Conservation (phyloP, 2,113 vertebrate genomes). For the Gambusia affinis region DNA sequence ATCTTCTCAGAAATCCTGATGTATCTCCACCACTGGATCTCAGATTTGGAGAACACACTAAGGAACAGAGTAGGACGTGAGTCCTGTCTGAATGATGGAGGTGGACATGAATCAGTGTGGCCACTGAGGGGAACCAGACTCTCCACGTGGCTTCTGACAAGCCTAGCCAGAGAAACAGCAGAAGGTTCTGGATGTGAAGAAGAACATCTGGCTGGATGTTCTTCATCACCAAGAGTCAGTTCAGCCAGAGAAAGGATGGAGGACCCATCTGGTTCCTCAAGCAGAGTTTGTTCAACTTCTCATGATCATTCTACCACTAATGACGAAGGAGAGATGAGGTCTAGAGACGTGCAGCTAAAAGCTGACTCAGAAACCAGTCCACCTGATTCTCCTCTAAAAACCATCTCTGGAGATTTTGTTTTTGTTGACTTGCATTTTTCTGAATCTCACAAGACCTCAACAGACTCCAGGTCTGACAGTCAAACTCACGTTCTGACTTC, state of each 20-base stretch:
- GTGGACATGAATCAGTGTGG: background rate
- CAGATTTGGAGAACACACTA: slow-evolving; percentile 15
- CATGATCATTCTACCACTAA: background rate
- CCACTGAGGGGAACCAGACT: background rate
- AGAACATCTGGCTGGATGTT: background rate
- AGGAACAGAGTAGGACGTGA: background rate
- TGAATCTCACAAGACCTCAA: slow-evolving; percentile 3
- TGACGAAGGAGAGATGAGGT: background rate
- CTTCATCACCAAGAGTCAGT: background rate
- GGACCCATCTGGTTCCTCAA: background rate
- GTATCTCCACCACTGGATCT: slow-evolving; percentile 23
- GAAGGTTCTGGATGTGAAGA: background rate
- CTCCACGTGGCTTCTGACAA: background rate
- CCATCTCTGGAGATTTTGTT: background rate
- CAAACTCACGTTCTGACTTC: background rate
- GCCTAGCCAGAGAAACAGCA: background rate
- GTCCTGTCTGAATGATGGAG: background rate
- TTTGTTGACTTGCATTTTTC: slow-evolving; percentile 35
- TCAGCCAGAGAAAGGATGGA: background rate
- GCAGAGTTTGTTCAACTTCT: background rate
- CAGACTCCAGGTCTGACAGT: background rate
- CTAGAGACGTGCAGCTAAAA: background rate
- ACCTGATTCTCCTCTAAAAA: background rate
- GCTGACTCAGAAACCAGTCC: background rate
- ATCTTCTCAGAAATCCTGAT: slow-evolving; percentile 26